Evolutionary conservation across 1,140 invertebrate species (phyloP), one percentile per base, ranked within the genome.

Genomic region (Bombus vancouverensis): DNA sequence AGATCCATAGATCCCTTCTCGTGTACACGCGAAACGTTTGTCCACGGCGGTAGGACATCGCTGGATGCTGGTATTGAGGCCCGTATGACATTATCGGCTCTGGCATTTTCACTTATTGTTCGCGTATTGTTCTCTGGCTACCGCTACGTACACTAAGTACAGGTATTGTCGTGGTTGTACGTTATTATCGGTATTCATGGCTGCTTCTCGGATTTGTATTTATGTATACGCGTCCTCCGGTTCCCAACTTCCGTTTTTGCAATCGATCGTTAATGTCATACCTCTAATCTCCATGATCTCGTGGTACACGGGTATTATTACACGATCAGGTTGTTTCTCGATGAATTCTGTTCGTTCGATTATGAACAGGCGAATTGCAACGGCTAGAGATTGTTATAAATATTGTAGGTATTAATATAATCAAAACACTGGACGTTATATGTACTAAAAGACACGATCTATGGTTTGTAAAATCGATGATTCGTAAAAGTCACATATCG

Each of bases 21-120:
- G 34, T 39, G 4, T 12, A 59, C 34, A 25, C 13, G 32, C 42
- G 57, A 32, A 71, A 85, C 66, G 76, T 85, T 85, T 80, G 70
- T 32, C 47, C 32, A 57, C 76, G 22, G 8, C 44, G 5, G n/a
- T 18, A 28, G 68, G 42, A 53, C 53, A 62, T 32, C 39, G 76
- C 32, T 34, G 77, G 70, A 65, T 74, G 28, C 47, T 32, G 34
- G 22, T 34, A 74, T 85, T 66, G 68, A 81, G 77, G n/a, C 77
- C 32, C 44, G 42, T 72, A 81, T 74, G 84, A 85, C 85, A 77
- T 87, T 83, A 87, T 87, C 73, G 53, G 74, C 28, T 39, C 66
- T 59, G 85, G 85, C 83, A 87, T 87, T 87, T 87, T 83, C 85
- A 78, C 81, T 83, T 87, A 83, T 87, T 82, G 81, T 87, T 83